phyloP scores from a whole-genome alignment of 2,888 invertebrate genomes.

The Subacronicta megacephala region DNA sequence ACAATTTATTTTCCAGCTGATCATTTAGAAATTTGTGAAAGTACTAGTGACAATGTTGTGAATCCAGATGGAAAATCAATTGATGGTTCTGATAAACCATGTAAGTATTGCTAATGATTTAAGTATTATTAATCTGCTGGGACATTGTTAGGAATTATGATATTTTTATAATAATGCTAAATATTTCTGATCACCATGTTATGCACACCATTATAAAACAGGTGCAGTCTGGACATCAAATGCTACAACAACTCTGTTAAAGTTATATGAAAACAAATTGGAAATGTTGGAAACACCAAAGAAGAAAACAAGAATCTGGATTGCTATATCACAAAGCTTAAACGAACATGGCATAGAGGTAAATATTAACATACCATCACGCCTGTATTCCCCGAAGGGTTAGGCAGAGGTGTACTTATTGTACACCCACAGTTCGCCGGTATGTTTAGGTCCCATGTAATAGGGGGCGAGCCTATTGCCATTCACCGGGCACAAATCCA shows the following conservation, averaged over 20 bases:
- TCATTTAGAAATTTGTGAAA: conserved; percentile 53
- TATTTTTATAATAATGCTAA: not conserved
- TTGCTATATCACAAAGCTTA: conserved; percentile 69
- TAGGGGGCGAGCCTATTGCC: too few relatives aligned
- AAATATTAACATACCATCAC: too few relatives aligned
- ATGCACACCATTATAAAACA: too few relatives aligned
- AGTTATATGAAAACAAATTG: conserved; percentile 70
- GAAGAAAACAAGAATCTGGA: conserved; percentile 74
- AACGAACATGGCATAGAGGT: conserved; percentile 69
- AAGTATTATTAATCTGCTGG: too few relatives aligned
- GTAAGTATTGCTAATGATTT: too few relatives aligned
- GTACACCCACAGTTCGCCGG: too few relatives aligned
- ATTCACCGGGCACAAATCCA: too few relatives aligned
- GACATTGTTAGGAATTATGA: too few relatives aligned
- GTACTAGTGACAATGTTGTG: conserved; percentile 36
- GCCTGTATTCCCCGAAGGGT: too few relatives aligned
- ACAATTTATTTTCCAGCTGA: conserved; percentile 41
- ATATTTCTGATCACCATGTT: not conserved
- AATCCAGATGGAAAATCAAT: conserved; percentile 38
- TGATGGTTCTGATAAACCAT: conserved; percentile 59
- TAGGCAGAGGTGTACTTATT: too few relatives aligned
- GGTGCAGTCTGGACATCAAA: conserved; percentile 72
- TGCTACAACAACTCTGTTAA: conserved; percentile 66
- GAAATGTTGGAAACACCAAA: conserved; percentile 74
- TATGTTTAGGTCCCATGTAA: too few relatives aligned